A percentile compares a stretch with the other conserved stretches of the same genome.
These are phyloP conservation scores for Epistrophella euchroma DNA, from an alignment of 2,888 invertebrate species.

Conservation along the genomic window DNA sequence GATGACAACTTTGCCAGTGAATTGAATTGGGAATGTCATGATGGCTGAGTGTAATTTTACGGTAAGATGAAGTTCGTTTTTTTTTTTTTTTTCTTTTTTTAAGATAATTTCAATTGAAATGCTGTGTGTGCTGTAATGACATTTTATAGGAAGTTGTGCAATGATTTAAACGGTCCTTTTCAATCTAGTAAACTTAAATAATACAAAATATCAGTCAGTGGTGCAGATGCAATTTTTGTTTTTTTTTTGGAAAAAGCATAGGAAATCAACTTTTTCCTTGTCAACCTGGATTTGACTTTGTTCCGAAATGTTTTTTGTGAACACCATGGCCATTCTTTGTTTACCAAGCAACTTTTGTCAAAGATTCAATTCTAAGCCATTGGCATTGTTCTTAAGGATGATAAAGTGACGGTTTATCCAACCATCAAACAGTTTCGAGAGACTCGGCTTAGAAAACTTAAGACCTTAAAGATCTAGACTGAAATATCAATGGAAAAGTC, in stretches of 20 bases:
- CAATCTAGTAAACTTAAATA: neutral
- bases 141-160: slow-evolving; percentile 16
- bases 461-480: no score
- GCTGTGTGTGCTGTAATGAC: neutral
- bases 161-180: slow-evolving; percentile 11
- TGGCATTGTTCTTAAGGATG: no score
- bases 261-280: neutral
- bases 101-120: slow-evolving; percentile 23
- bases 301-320: neutral
- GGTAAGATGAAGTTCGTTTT: slow-evolving; percentile 1
- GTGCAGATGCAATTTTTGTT: slow-evolving; percentile 1
- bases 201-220: slow-evolving; percentile 14
- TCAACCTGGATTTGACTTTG: neutral
- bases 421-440: no score
- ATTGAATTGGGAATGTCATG: slow-evolving; percentile 42
- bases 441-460: no score
- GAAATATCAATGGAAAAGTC: no score
- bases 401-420: no score
- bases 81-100: neutral
- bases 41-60: slow-evolving; percentile 11
- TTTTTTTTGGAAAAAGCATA: neutral
- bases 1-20: slow-evolving; percentile 56
- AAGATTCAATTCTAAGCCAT: neutral
- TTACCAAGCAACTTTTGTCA: neutral
- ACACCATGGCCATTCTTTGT: neutral